Evolutionary conservation across 1,140 invertebrate species (phyloP).

Genomic region (Hycleus phaleratus): DNA sequence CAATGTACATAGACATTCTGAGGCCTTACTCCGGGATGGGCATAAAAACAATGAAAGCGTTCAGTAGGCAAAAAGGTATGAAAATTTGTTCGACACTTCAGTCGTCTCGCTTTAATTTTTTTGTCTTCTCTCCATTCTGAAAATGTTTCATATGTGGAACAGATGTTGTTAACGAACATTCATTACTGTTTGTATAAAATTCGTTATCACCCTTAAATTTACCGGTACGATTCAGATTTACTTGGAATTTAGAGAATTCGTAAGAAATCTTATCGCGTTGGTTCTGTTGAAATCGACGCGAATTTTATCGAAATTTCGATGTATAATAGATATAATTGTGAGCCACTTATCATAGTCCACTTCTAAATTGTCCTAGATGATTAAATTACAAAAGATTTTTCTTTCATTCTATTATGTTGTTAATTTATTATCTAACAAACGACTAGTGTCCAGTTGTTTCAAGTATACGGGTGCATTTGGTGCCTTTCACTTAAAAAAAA

Average conservation of each 20-base stretch:
- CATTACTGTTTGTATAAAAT: background rate
- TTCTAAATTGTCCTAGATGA: too few species aligned
- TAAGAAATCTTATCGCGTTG: too few species aligned
- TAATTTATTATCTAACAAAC: too few species aligned
- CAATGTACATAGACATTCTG: constrained; percentile 41
- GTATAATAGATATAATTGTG: too few species aligned
- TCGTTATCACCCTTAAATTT: too few species aligned
- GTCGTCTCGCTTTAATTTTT: background rate
- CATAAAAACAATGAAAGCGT: constrained; percentile 48
- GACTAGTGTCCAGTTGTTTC: constrained; percentile 1
- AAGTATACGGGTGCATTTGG: constrained; percentile 9
- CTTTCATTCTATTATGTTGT: too few species aligned
- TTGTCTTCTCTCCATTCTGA: background rate
- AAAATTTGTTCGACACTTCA: constrained; percentile 7
- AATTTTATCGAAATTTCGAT: too few species aligned
- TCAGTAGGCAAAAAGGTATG: constrained; percentile 44
- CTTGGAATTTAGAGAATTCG: too few species aligned
- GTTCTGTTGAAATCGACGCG: too few species aligned
- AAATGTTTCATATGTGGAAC: constrained; percentile 1
- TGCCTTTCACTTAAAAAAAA: constrained; percentile 7
- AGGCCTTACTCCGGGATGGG: constrained; percentile 42
- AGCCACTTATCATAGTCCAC: too few species aligned
- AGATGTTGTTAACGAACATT: background rate
- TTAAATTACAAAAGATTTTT: too few species aligned
- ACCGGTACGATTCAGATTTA: too few species aligned